Evolutionary conservation across 2,888 invertebrate species (phyloP), one percentile per base, ranked within the genome.

Genomic region (Nemotelus nigrinus): DNA sequence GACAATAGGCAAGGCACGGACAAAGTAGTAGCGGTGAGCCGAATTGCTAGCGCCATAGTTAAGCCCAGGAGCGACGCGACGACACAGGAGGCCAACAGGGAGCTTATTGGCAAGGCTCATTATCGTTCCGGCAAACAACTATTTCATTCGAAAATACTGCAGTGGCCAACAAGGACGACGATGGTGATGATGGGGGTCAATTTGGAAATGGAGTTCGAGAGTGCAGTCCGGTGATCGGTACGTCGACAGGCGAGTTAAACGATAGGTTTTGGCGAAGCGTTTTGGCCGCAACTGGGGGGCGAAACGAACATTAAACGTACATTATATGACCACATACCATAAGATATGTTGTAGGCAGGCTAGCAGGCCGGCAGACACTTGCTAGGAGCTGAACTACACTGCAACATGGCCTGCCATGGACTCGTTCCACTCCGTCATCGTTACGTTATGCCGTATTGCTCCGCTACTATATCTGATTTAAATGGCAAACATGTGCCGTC

Each of bases 401-500:
- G 63, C 7, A 60, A 60, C 43, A 74, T 45, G 55, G 55, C 1
- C 10, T 3, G 63, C 53, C 47, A 63, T 60, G 48, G 48, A 44
- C 41, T 43, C 44, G 47, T 43, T 48, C 48, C 47, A 58, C 47
- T 47, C 55, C 53, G 41, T 44, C 43, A 55, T 25, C 55, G 3
- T 57, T 25, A 44, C 70, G 70, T 55, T 50, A 70, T 70, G 70
- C 70, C 55, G 70, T 70, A 70, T 53, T 53, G 70, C 70, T 53
- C 60, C 60, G 25, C 47, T 8, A 60, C 74, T 74, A 48, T 74
- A 74, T 74, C 74, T 74, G 74, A 74, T 74, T 74, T 74, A 74
- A 60, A 74, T 74, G 74, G 74, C 74, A 60, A 74, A 74, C 74
- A 74, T 74, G 74, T 74, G 74, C 74, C 74, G 74, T 74, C 74